phyloP scores from a whole-genome alignment of 64 coral and sea anemone genomes.

The Catalaphyllia jardinei region DNA sequence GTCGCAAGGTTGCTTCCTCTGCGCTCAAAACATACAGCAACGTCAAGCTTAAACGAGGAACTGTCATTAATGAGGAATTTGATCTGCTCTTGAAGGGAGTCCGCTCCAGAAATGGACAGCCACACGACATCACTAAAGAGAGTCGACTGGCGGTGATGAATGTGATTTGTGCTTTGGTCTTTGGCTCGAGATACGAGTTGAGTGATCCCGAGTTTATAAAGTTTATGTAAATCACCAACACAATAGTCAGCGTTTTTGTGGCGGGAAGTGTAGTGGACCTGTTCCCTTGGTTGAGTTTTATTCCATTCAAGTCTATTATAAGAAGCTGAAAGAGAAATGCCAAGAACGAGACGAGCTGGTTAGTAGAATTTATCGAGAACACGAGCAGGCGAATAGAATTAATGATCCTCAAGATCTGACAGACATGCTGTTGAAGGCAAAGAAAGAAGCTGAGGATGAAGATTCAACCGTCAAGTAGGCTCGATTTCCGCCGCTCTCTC shows the following conservation, averaged over 20 bases:
- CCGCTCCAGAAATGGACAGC: background rate
- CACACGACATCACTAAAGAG: slow-evolving; percentile 31
- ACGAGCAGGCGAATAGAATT: background rate
- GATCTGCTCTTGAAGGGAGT: slow-evolving; percentile 21
- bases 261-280: background rate
- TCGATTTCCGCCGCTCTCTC: too few species aligned
- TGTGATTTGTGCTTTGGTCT: slow-evolving; percentile 54
- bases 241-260: slow-evolving; percentile 1
- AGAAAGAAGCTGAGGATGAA: slow-evolving; percentile 33
- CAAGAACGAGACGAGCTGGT: background rate
- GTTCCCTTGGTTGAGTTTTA: background rate
- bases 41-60: background rate
- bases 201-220: slow-evolving; percentile 51
- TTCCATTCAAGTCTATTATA: too few species aligned
- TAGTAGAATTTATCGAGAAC: background rate
- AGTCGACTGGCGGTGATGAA: slow-evolving; percentile 52
- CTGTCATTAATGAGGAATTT: slow-evolving; percentile 15
- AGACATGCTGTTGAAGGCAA: background rate
- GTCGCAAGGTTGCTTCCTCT: slow-evolving; percentile 13
- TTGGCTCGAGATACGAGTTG: slow-evolving; percentile 34
- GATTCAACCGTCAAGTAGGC: slow-evolving; percentile 4
- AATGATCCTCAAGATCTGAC: slow-evolving; percentile 46
- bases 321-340: background rate
- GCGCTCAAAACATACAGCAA: slow-evolving; percentile 22
- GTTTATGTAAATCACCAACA: slow-evolving; percentile 33